Base-by-base conservation (phyloP, 1,140 invertebrate species). In the Mylabris phalerata region DNA sequence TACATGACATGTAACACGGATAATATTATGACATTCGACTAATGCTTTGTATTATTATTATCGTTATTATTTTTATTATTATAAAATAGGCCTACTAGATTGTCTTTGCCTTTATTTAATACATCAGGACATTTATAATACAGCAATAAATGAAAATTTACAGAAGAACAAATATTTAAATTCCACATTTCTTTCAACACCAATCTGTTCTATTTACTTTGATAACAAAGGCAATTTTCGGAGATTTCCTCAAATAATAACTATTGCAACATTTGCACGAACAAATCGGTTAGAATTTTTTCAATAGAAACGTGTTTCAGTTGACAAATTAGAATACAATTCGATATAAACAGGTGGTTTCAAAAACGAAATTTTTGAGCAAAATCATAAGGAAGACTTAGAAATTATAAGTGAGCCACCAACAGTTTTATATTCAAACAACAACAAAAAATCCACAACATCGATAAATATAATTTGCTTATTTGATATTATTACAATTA, bases 21-120 rank as follows among this genome's bases (percentile, higher is more conserved):
- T 60, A 57, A 62, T 57, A 42, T 55, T 39, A 50, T 47, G 50
- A 58, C 55, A 62, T 49, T 50, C 42, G 42, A 57, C 50, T 49
- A 51, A 50, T 52, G 50, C 49, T 48, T 57, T 25, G 10, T 19
- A 19, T 19, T 19, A 19, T 19, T 19, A 19, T 19, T 19, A 19
- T 19, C 19, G 19, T 19, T 19, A 19, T 19, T 19, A 19, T 19
- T 2, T 19, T 19, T 19, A 19, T 19, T 19, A 5, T 60, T 61
- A 64, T 55, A 64, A 65, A 65, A 67, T 67, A 67, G 65, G 65
- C 65, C 65, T 67, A 65, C 56, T 55, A 50, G 65, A 67, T 67
- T 67, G 65, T 67, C 65, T 65, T 59, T 63, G 51, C 51, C 51
- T 56, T 55, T 55, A 44, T 49, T 13, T 47, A 55, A 49, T 60